A percentile compares a stretch with the other conserved stretches of the same genome.
These are phyloP conservation scores for Novumbra hubbsi DNA, from an alignment of 2,797 vertebrate species.

Conservation along the genomic window DNA sequence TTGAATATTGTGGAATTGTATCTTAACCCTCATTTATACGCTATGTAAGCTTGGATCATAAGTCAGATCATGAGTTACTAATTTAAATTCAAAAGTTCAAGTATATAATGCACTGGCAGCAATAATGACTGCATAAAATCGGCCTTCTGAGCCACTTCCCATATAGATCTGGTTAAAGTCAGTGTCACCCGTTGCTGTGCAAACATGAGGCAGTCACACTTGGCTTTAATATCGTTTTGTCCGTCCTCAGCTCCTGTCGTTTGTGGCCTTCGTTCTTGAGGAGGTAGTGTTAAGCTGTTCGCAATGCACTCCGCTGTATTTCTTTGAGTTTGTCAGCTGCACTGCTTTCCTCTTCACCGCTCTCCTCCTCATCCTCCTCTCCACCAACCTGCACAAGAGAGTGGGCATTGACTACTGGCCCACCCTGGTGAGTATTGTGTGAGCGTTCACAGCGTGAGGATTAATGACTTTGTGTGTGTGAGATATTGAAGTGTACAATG, in stretches of 20 bases:
- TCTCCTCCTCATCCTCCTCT: conserved; percentile 77
- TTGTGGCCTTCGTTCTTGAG: conserved; percentile 85
- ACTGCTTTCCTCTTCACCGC: conserved; percentile 84
- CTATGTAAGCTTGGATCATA: neutral
- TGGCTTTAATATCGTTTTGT: neutral
- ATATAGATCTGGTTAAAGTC: neutral
- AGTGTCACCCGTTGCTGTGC: neutral
- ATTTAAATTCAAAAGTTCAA: neutral
- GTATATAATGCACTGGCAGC: too few relatives aligned
- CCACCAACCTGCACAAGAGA: conserved; percentile 60
- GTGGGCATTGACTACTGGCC: conserved; percentile 68
- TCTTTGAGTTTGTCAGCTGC: conserved; percentile 91
- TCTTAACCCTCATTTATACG: neutral
- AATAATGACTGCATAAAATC: too few relatives aligned
- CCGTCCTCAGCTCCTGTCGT: conserved; percentile 76
- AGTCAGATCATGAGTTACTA: neutral
- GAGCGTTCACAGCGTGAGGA: neutral
- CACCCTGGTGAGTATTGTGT: conserved; percentile 67
- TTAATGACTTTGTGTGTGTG: too few relatives aligned
- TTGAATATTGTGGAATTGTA: neutral
- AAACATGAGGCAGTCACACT: neutral
- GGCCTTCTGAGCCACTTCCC: neutral
- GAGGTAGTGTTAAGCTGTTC: conserved; percentile 78
- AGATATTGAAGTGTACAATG: neutral
- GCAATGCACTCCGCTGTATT: conserved; percentile 78